Evolutionary conservation across 2,113 vertebrate species (phyloP).

Genomic region (Dasyornis broadbenti): DNA sequence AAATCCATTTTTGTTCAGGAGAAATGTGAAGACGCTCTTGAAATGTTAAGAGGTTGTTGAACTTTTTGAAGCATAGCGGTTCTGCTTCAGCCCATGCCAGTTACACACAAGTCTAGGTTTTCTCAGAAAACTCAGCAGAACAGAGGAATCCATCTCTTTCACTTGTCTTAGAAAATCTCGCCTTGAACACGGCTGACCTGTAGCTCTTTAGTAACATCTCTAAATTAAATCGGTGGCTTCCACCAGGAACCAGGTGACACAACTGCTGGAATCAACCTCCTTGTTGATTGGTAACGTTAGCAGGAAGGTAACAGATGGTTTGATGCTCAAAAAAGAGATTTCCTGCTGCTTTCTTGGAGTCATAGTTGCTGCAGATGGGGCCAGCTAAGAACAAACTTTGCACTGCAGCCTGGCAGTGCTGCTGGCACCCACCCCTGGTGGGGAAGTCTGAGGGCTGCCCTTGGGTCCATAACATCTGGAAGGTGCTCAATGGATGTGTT

Average conservation of each 20-base stretch:
- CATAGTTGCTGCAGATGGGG: accelerated
- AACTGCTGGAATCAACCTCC: background rate
- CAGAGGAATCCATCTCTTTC: background rate
- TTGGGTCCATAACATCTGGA: accelerated
- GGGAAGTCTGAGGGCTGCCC: accelerated
- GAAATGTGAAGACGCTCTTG: background rate
- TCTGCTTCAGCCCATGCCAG: background rate
- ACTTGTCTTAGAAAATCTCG: background rate
- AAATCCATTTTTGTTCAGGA: background rate
- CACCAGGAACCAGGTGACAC: background rate
- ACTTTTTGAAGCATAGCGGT: background rate
- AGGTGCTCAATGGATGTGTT: background rate
- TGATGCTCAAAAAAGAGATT: background rate
- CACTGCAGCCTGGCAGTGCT: background rate
- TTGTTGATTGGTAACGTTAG: accelerated
- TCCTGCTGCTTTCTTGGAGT: background rate
- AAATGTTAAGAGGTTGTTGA: background rate
- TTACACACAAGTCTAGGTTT: background rate
- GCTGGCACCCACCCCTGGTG: accelerated
- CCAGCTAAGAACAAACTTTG: background rate
- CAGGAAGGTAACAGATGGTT: background rate
- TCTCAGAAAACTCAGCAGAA: background rate
- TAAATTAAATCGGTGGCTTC: background rate
- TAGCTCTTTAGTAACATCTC: background rate
- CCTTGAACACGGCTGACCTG: background rate